phyloP scores from a whole-genome alignment of 2,113 vertebrate genomes.

The Cynocephalus volans region DNA sequence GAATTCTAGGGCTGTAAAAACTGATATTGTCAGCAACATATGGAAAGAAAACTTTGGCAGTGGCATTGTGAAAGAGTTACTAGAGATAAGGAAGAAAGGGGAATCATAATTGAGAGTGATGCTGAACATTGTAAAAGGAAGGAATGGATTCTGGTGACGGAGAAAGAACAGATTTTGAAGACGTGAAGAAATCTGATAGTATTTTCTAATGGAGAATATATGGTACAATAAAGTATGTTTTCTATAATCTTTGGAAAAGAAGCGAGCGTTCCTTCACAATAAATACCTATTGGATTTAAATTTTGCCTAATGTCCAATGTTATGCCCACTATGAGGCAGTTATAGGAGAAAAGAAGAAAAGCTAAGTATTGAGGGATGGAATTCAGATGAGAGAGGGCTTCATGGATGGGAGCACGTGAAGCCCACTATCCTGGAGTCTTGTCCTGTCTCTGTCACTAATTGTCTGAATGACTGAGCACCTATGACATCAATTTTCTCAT shows the following conservation, averaged over 20 bases:
- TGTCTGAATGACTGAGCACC: neutral
- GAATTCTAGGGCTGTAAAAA: neutral
- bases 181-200: neutral
- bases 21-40: neutral
- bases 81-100: neutral
- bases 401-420: neutral
- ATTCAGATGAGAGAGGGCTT: neutral
- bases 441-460: neutral
- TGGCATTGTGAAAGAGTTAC: neutral
- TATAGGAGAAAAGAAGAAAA: neutral
- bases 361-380: neutral
- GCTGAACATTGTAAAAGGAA: neutral
- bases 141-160: neutral
- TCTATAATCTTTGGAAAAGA: constrained; percentile 47
- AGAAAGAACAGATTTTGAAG: neutral
- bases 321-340: neutral
- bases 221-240: neutral
- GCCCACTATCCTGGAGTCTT: neutral
- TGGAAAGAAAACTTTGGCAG: neutral
- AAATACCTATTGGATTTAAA: neutral
- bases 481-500: constrained; percentile 14
- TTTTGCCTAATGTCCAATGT: neutral
- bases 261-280: constrained; percentile 12
- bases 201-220: constrained; percentile 23
- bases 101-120: neutral